A percentile compares a stretch with the other conserved stretches of the same genome.
Evolutionary conservation across 2,888 invertebrate species (phyloP).

Genomic region (Pemphredon lugubris): DNA sequence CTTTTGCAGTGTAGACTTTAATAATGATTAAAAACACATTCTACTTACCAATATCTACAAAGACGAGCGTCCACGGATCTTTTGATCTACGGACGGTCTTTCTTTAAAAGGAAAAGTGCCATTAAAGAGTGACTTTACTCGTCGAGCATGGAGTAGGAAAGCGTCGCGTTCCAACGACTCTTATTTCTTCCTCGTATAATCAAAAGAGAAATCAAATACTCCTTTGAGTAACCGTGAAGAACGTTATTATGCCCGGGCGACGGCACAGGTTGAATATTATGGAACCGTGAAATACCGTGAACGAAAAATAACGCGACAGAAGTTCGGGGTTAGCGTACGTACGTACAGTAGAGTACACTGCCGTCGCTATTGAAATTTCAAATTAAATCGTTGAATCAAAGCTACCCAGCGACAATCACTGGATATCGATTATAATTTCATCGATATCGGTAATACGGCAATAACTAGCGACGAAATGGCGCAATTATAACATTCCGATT

Average conservation of each 20-base stretch:
- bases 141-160: no score
- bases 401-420: conserved; percentile 13
- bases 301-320: conserved; percentile 19
- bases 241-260: not conserved
- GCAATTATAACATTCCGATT: not conserved
- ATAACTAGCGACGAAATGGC: not conserved
- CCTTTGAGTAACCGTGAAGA: not conserved
- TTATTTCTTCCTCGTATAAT: no score
- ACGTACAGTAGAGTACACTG: no score
- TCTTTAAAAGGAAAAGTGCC: no score
- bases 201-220: not conserved
- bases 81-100: no score
- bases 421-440: conserved; percentile 22
- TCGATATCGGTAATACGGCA: conserved; percentile 6
- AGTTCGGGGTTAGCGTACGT: conserved; percentile 19
- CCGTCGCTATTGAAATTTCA: conserved; percentile 21
- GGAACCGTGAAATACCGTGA: conserved; percentile 11
- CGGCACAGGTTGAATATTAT: conserved; percentile 11
- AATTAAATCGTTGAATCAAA: conserved; percentile 35
- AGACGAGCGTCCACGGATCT: no score
- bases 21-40: no score
- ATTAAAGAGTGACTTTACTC: no score
- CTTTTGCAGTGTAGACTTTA: no score
- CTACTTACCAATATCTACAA: no score
- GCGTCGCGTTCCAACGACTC: no score